Evolutionary conservation across 2,797 vertebrate species (phyloP).

Genomic region (Chloroceryle inda): DNA sequence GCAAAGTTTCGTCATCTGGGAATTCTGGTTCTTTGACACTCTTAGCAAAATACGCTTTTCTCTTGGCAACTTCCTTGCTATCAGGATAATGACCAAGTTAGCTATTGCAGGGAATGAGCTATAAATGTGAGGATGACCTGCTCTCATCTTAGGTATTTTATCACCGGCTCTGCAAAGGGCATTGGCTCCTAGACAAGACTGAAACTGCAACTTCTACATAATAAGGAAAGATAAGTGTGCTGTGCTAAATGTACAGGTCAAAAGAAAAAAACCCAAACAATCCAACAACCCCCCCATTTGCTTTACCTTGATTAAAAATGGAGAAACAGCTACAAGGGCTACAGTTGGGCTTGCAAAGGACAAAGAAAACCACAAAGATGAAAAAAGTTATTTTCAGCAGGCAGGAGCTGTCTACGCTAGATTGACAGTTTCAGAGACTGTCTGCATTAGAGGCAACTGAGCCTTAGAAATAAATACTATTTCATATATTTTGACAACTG

Average conservation of each 20-base stretch:
- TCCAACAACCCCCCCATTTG: neutral
- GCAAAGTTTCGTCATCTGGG: neutral
- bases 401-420: neutral
- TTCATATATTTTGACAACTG: conserved; percentile 62
- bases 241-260: neutral
- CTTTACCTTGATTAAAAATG: neutral
- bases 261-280: neutral
- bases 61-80: neutral
- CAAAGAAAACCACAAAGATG: neutral
- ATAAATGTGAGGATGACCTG: neutral
- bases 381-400: neutral
- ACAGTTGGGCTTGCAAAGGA: neutral
- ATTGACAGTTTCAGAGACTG: conserved; percentile 28
- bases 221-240: neutral
- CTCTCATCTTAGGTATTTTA: neutral
- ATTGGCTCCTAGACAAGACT: neutral
- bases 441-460: conserved; percentile 28
- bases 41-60: conserved; percentile 6
- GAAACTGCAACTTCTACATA: neutral
- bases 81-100: neutral
- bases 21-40: neutral
- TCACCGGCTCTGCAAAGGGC: conserved; percentile 1
- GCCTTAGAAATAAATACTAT: conserved; percentile 53
- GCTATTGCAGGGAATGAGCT: neutral
- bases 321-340: neutral